Evolutionary conservation across 2,797 vertebrate genomes (phyloP), one percentile per base, ranked within the genome.

Genomic region (Microtus obscurus): DNA sequence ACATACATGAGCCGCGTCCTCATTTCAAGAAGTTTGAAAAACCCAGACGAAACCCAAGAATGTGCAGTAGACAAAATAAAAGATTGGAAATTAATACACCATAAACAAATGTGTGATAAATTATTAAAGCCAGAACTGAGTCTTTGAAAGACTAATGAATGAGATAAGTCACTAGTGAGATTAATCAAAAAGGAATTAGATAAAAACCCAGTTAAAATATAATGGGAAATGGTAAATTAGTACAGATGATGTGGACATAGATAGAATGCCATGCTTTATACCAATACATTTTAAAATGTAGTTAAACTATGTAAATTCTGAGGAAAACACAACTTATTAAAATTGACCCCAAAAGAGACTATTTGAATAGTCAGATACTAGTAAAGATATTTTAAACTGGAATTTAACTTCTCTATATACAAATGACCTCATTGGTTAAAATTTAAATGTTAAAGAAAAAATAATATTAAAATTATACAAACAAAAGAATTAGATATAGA

Each of bases 401-500:
- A 89, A 81, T 67, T 94, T 85, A 67, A 76, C 89, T 67, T 82
- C 48, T 77, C 77, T 25, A 73, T 12, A 65, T 43, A 13, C 4
- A 83, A 53, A 63, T 93, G 34, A 5, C 17, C 14, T 85, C 17
- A 85, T 67, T 40, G 82, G 2, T 74, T 63, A 63, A 83, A 73
- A 29, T 71, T 74, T 19, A 29, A 90, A 79, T 87, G 71, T 81
- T 87, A 45, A 69, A 21, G 59, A 79, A 93, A 85, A 81, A 93
- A 91, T 87, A 83, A 43, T 69, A 89, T 53, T 29, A 90, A 43
- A 67, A 90, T 45, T 67, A 65, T 23, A 79, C 0, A 93, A 85
- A 80, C 13, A 93, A 90, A 77, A 92, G 87, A 89, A 61, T 53
- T 78, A 93, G 53, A 90, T 77, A 61, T n/a, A 95, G 67, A 77